Percentiles rank a stretch among this genome's conserved stretches.
Evolutionary conservation across 2,888 invertebrate genomes (phyloP).

Genomic region (Drosophila subsilvestris): DNA sequence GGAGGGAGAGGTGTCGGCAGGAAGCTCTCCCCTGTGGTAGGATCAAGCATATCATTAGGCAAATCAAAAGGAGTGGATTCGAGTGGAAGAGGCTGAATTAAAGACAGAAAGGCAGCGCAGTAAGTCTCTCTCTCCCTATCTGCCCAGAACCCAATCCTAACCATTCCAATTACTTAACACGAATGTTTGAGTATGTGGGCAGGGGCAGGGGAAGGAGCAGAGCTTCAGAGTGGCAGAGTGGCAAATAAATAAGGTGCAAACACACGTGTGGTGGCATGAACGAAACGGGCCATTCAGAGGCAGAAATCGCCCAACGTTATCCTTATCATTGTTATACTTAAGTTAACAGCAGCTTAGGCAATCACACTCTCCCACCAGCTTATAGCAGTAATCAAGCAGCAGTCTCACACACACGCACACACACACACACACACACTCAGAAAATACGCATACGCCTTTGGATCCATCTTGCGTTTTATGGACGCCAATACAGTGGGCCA

Average conservation of each 20-base stretch:
- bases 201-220: slow-evolving; percentile 28
- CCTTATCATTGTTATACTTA: slow-evolving; percentile 81
- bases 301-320: slow-evolving; percentile 69
- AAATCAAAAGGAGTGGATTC: slow-evolving; percentile 30
- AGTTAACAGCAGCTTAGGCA: slow-evolving; percentile 78
- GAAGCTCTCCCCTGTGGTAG: slow-evolving; percentile 6
- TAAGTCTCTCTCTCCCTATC: not conserved
- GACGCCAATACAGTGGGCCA: slow-evolving; percentile 24
- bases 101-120: not conserved
- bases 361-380: slow-evolving; percentile 29
- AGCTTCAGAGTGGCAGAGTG: slow-evolving; percentile 11
- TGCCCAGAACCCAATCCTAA: slow-evolving; percentile 42
- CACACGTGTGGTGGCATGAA: slow-evolving; percentile 24
- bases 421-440: slow-evolving; percentile 4
- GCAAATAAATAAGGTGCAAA: slow-evolving; percentile 69
- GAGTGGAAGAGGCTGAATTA: slow-evolving; percentile 6
- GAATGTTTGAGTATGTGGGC: slow-evolving; percentile 61
- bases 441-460: slow-evolving; percentile 1
- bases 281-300: not conserved
- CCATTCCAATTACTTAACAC: slow-evolving; percentile 73
- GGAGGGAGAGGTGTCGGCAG: no score
- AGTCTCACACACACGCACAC: slow-evolving; percentile 30
- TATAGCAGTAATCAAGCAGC: slow-evolving; percentile 61
- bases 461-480: slow-evolving; percentile 39
- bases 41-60: slow-evolving; percentile 30